Conservation (phyloP, 1,140 invertebrate species). For the Dendroctonus ponderosae region DNA sequence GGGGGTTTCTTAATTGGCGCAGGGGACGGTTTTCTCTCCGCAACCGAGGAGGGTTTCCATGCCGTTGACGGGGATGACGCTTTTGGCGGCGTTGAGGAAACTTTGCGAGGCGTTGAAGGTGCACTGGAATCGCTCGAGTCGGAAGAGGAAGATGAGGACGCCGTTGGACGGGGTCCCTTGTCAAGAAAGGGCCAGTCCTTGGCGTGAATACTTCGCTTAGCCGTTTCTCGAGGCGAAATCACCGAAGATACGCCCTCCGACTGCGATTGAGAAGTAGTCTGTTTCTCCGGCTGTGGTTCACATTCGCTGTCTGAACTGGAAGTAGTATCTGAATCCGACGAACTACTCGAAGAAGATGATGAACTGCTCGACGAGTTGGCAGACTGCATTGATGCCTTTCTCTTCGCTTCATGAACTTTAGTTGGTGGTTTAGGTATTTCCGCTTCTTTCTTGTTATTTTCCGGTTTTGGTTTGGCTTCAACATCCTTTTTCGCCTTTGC, state of each 20-base stretch:
- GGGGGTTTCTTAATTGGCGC: background rate
- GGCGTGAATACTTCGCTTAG: conserved; percentile 43
- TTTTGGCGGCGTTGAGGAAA: too few relatives aligned
- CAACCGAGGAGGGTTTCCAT: conserved; percentile 6
- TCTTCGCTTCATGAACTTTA: conserved; percentile 44
- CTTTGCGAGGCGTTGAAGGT: conserved; percentile 33
- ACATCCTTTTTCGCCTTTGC: conserved; percentile 46
- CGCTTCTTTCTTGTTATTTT: conserved; percentile 36
- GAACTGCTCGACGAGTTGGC: conserved; percentile 48
- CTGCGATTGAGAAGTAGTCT: conserved; percentile 33
- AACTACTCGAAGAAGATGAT: conserved; percentile 50
- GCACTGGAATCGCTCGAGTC: conserved; percentile 47
- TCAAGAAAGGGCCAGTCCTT: conserved; percentile 54
- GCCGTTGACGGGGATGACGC: background rate
- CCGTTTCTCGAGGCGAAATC: conserved; percentile 35
- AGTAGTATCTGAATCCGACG: conserved; percentile 48
- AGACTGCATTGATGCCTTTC: conserved; percentile 48
- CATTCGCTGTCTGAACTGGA: conserved; percentile 50
- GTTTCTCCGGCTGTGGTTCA: conserved; percentile 31
- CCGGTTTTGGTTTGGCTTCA: conserved; percentile 46
- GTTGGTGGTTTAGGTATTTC: conserved; percentile 36
- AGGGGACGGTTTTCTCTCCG: conserved; percentile 5
- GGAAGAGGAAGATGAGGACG: conserved; percentile 44
- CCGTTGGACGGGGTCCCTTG: conserved; percentile 50
- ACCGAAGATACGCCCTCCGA: conserved; percentile 44